These are phyloP conservation scores for Daboia siamensis DNA, from an alignment of 2,113 vertebrate species.

Conservation along the genomic window DNA sequence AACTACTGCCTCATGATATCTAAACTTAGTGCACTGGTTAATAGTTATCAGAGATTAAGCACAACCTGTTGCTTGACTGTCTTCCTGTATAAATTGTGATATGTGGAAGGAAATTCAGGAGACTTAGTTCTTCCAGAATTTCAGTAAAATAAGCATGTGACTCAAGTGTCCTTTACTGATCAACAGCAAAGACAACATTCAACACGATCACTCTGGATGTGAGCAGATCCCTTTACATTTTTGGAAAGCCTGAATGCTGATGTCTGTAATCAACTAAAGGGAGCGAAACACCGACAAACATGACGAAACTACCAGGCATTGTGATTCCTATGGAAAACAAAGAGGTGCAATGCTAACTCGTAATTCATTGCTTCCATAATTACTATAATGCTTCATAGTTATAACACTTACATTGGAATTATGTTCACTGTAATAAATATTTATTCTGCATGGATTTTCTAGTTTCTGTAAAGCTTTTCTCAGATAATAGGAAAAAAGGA, in stretches of 20 bases:
- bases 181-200: not conserved
- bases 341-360: not conserved
- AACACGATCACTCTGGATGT: not conserved
- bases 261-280: not conserved
- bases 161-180: not conserved
- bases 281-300: not conserved
- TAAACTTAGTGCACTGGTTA: not conserved
- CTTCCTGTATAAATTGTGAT: not conserved
- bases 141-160: not conserved
- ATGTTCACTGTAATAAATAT: not conserved
- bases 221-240: not conserved
- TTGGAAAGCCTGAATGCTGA: not conserved
- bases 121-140: not conserved
- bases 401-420: not conserved
- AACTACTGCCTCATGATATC: not conserved
- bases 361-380: not conserved
- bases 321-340: not conserved
- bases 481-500: not conserved
- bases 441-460: not conserved
- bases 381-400: not conserved
- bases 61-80: not conserved
- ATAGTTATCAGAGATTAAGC: not conserved
- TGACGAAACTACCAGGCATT: not conserved
- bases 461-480: not conserved
- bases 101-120: not conserved